A percentile compares a stretch with the other conserved stretches of the same genome.
These are phyloP conservation scores for Ctenomys sociabilis DNA, from an alignment of 2,113 vertebrate species.

Conservation along the genomic window DNA sequence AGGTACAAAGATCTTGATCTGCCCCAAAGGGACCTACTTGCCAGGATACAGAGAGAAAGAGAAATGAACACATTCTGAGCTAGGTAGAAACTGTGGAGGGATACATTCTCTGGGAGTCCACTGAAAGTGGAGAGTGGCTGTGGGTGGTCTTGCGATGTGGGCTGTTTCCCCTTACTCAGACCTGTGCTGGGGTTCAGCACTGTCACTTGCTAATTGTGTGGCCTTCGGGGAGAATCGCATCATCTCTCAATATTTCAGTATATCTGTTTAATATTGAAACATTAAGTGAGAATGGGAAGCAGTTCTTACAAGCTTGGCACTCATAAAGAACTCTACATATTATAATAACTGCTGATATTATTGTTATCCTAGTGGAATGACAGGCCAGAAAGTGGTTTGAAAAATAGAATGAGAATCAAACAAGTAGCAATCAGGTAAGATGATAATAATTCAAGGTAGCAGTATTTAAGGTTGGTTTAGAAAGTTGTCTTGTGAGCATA, in stretches of 20 bases:
- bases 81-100: not conserved
- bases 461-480: not conserved
- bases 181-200: not conserved
- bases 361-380: not conserved
- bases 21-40: not conserved
- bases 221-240: not conserved
- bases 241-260: not conserved
- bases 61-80: not conserved
- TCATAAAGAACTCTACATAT: not conserved
- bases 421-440: not conserved
- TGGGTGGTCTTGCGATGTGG: not conserved
- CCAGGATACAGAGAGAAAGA: not conserved
- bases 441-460: not conserved
- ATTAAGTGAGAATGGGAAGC: not conserved
- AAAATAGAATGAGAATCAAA: not conserved
- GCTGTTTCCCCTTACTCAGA: not conserved
- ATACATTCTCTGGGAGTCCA: not conserved
- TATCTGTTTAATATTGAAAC: not conserved
- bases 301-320: not conserved
- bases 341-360: not conserved
- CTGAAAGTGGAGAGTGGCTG: not conserved
- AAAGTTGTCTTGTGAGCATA: not conserved
- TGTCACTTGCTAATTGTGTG: not conserved
- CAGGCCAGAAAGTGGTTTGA: not conserved
- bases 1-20: not conserved